These are phyloP conservation scores for Lordiphosa collinella DNA, from an alignment of 1,140 invertebrate species.

Conservation along the genomic window DNA sequence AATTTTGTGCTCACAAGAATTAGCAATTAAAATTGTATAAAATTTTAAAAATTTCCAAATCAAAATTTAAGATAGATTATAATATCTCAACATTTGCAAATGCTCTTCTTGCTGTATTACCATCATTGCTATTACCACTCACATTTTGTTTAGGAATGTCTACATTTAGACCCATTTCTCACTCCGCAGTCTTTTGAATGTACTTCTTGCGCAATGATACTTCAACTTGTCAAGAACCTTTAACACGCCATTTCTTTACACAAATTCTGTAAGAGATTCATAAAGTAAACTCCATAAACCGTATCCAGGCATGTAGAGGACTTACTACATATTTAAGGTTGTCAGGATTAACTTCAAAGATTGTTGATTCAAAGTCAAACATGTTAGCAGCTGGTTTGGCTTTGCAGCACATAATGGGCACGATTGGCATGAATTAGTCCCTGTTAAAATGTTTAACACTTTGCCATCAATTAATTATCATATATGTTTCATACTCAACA, in stretches of 20 bases:
- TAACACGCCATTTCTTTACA: too few relatives aligned
- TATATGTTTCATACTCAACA: too few relatives aligned
- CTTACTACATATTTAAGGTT: not conserved
- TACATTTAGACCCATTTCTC: conserved; percentile 1
- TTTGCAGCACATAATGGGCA: too few relatives aligned
- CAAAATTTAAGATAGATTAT: not conserved
- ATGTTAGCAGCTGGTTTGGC: too few relatives aligned
- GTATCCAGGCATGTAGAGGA: not conserved
- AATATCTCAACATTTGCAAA: too few relatives aligned
- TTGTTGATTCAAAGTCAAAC: too few relatives aligned
- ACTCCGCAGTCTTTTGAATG: conserved; percentile 1
- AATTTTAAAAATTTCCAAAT: not conserved
- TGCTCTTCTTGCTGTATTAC: too few relatives aligned
- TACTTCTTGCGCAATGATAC: not conserved
- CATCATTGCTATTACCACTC: not conserved
- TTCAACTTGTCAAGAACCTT: too few relatives aligned
- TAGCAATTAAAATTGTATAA: conserved; percentile 2
- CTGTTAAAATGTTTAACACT: too few relatives aligned
- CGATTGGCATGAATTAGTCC: too few relatives aligned
- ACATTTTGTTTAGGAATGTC: not conserved
- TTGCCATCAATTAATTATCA: too few relatives aligned
- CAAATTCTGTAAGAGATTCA: not conserved
- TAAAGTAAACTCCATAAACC: not conserved
- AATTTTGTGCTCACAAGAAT: not conserved
- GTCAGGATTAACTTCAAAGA: not conserved